Evolutionary conservation across 2,113 vertebrate species (phyloP).

Genomic region (Daubentonia madagascariensis): DNA sequence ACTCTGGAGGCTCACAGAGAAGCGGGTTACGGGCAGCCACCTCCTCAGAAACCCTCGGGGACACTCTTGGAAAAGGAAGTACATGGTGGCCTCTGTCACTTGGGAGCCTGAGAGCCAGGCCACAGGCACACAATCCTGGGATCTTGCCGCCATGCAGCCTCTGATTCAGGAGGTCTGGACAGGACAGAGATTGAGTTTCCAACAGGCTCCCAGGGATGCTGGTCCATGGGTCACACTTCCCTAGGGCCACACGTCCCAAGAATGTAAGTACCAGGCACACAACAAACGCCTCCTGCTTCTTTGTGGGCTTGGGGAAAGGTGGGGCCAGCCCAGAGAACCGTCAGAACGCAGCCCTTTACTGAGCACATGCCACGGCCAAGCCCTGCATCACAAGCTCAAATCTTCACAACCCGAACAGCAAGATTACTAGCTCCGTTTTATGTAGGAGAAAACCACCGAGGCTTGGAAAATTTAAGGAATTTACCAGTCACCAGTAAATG

Average conservation of each 20-base stretch:
- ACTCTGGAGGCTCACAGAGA: neutral
- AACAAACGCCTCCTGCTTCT: neutral
- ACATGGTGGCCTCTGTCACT: neutral
- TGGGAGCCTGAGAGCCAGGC: neutral
- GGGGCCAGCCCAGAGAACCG: neutral
- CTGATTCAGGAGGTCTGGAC: neutral
- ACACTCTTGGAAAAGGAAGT: neutral
- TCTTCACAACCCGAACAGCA: neutral
- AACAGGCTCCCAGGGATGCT: neutral
- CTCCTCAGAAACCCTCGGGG: neutral
- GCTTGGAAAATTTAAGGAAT: neutral
- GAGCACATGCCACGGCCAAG: neutral
- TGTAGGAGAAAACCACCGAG: neutral
- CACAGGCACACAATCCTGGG: neutral
- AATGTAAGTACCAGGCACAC: accelerated
- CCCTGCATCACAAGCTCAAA: neutral
- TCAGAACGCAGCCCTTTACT: too few species aligned
- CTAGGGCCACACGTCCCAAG: neutral
- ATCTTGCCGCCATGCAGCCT: neutral
- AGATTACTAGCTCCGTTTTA: neutral
- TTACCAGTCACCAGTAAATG: neutral
- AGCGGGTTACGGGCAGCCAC: neutral
- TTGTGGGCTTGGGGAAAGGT: neutral
- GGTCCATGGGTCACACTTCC: neutral
- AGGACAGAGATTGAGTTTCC: neutral